Conservation (phyloP, 2,888 invertebrate genomes). For the Cephalotes varians region DNA sequence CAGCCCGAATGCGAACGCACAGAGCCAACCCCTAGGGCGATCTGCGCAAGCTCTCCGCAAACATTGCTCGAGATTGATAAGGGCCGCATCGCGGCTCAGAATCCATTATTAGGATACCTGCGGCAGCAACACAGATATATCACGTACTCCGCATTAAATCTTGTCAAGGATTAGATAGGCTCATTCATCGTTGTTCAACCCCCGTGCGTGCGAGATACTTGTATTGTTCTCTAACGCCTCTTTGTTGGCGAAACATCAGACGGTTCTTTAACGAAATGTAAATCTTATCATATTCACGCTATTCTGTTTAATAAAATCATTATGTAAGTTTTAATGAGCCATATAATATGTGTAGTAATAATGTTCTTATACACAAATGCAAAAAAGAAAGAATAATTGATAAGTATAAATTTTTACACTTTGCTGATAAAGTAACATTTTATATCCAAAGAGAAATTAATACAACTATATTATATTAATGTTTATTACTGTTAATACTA, state of each 20-base stretch:
- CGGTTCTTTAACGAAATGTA: neutral
- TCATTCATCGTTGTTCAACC: slow-evolving; percentile 22
- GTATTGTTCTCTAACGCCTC: neutral
- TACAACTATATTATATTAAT: neutral
- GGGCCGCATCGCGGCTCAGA: slow-evolving; percentile 77
- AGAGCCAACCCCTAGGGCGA: slow-evolving; percentile 73
- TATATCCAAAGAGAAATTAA: neutral
- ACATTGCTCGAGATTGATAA: slow-evolving; percentile 80
- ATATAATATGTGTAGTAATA: neutral
- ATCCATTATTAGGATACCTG: slow-evolving; percentile 79
- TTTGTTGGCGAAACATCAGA: neutral
- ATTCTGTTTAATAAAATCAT: neutral
- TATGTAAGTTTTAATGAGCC: neutral
- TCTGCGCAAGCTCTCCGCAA: slow-evolving; percentile 75
- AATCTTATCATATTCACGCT: neutral
- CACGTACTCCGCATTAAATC: slow-evolving; percentile 67
- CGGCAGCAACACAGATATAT: slow-evolving; percentile 71
- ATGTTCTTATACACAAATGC: neutral
- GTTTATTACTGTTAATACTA: too few species aligned
- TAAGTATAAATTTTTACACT: neutral
- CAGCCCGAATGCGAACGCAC: slow-evolving; percentile 57
- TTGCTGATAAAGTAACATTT: neutral
- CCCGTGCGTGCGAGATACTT: neutral
- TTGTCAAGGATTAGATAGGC: slow-evolving; percentile 20
- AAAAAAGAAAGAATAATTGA: neutral